Evolutionary conservation across 2,888 invertebrate genomes (phyloP), one percentile per base, ranked within the genome.

Genomic region (Heliconius charithonia): DNA sequence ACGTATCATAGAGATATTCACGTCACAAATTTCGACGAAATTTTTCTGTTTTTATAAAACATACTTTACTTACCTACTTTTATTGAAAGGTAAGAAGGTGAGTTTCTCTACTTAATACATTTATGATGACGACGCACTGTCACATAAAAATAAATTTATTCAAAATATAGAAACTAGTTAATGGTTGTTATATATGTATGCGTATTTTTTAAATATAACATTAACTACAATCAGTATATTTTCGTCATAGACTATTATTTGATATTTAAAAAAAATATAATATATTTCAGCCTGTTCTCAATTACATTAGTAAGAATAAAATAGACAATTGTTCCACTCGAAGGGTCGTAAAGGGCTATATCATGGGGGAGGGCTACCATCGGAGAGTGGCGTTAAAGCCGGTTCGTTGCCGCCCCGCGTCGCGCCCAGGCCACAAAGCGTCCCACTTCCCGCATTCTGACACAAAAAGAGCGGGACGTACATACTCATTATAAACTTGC

Each of bases 261-360:
- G 13, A 19, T 70, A 80, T 66, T n/a, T 27, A 59, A 25, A 73
- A 77, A 76, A 78, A 25, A 22, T 19, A 16, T 63, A 27, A 41
- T 74, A 75, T 80, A 71, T 59, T 77, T 66, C 41, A 79, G 78
- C 79, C 37, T 81, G 77, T 80, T 71, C 78, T 79, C 79, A 78
- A 83, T 83, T 82, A 82, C 83, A 79, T 77, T 77, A 76, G 83
- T 77, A 79, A 82, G 82, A 32, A 59, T 37, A 59, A 72, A 82
- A 86, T 86, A 85, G 87, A 87, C 87, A 87, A 88, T 89, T 87
- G 87, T 85, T 84, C 84, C 82, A 81, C 86, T 89, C 89, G 89
- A 90, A 89, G 85, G 89, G 85, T 85, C 85, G 85, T 86, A 83
- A 83, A 84, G 84, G 85, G 86, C 83, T 86, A 87, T 88, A 87